phyloP scores from a whole-genome alignment of 2,797 vertebrate genomes.

The Liparis tanakae region DNA sequence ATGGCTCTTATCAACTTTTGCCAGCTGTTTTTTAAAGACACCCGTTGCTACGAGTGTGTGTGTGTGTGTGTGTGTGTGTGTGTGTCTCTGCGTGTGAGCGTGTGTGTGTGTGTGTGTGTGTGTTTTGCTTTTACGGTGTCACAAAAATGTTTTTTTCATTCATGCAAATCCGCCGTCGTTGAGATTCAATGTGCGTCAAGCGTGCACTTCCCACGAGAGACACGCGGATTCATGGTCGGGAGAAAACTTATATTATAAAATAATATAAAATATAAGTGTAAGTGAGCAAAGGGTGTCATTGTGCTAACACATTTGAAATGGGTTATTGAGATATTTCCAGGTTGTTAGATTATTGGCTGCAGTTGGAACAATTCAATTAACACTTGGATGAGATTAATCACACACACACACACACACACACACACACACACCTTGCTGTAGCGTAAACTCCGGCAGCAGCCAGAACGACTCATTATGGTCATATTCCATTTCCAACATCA shows the following conservation, averaged over 20 bases:
- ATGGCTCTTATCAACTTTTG: conserved; percentile 76
- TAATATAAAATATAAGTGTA: conserved; percentile 50
- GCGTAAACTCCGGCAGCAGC: conserved; percentile 46
- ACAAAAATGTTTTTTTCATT: conserved; percentile 59
- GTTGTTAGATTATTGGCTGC: conserved; percentile 57
- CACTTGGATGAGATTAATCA: conserved; percentile 56
- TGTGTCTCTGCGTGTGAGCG: conserved; percentile 25
- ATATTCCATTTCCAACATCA: conserved; percentile 66
- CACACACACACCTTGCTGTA: conserved; percentile 20
- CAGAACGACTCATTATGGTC: conserved; percentile 62
- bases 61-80: conserved; percentile 31
- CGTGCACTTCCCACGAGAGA: conserved; percentile 59
- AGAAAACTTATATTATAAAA: conserved; percentile 44
- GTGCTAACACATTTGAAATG: conserved; percentile 65
- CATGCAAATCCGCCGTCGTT: conserved; percentile 70
- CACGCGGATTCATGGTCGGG: conserved; percentile 52
- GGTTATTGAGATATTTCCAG: conserved; percentile 58
- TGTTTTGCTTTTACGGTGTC: conserved; percentile 45
- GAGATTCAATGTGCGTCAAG: conserved; percentile 60
- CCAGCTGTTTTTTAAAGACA: conserved; percentile 71
- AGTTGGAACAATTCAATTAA: conserved; percentile 72
- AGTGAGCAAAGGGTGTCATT: conserved; percentile 51
- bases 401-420: neutral
- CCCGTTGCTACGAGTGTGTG: conserved; percentile 2
- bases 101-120: conserved; percentile 24